These are phyloP conservation scores for Eudyptes chrysolophus DNA, from an alignment of 2,113 vertebrate species.

Conservation along the genomic window DNA sequence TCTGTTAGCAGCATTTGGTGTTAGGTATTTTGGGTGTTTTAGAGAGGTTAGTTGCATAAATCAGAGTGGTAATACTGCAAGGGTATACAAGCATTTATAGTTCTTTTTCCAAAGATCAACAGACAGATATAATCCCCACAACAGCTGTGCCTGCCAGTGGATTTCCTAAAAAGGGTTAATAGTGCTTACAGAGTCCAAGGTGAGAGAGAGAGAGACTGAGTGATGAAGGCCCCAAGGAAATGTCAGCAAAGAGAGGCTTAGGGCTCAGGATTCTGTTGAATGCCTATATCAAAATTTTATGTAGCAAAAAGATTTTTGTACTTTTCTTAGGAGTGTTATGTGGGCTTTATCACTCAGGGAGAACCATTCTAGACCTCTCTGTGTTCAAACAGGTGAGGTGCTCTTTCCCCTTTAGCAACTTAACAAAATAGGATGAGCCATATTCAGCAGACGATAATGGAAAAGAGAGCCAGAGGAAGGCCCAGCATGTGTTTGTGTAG, in stretches of 20 bases:
- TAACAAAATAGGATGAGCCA: neutral
- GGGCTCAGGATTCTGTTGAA: neutral
- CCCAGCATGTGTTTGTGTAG: neutral
- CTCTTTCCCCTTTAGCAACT: neutral
- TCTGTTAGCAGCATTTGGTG: neutral
- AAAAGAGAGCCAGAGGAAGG: neutral
- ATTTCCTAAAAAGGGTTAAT: neutral
- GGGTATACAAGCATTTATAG: neutral
- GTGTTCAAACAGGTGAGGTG: neutral
- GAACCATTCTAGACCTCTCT: neutral
- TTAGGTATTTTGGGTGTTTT: neutral
- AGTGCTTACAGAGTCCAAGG: neutral
- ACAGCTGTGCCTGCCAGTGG: neutral
- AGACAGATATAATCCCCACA: neutral
- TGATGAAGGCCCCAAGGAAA: neutral
- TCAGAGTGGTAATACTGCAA: neutral
- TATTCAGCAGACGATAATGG: neutral
- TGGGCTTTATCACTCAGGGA: neutral
- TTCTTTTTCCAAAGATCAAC: neutral
- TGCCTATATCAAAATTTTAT: neutral
- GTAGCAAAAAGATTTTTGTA: neutral
- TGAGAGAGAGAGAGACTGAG: neutral
- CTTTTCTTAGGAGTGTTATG: neutral
- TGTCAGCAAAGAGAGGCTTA: neutral
- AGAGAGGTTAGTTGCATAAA: neutral